These are phyloP conservation scores for Gerris buenoi DNA, from an alignment of 1,140 invertebrate species.

Conservation along the genomic window DNA sequence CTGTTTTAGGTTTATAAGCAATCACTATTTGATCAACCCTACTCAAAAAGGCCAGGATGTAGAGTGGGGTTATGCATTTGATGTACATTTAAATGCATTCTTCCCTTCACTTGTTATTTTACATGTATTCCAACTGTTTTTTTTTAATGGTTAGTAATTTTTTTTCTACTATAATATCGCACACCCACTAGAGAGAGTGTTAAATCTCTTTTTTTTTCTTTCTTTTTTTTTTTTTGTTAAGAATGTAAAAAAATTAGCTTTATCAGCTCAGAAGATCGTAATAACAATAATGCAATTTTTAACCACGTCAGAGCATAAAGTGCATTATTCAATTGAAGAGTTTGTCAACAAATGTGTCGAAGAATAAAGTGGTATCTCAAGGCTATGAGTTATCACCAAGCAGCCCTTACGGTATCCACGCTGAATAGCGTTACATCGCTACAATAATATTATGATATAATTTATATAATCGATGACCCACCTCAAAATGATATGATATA, in stretches of 20 bases:
- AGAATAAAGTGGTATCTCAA: no score
- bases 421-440: no score
- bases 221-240: not conserved
- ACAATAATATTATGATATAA: no score
- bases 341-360: no score
- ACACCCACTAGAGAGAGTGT: not conserved
- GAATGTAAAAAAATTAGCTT: not conserved
- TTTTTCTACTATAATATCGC: not conserved
- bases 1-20: constrained; percentile 62
- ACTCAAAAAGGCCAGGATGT: constrained; percentile 53
- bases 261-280: not conserved
- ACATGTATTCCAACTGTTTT: constrained; percentile 80
- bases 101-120: constrained; percentile 88
- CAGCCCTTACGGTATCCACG: no score
- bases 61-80: constrained; percentile 98
- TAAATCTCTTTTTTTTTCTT: not conserved
- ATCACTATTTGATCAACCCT: constrained; percentile 70
- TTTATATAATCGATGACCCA: no score
- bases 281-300: not conserved
- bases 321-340: no score
- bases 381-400: no score
- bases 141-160: constrained; percentile 59
- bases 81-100: constrained; percentile 96
- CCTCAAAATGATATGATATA: no score
- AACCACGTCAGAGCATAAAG: no score